These are phyloP conservation scores for Rhagophthalmus giganteus DNA, from an alignment of 2,888 invertebrate species.

Conservation along the genomic window DNA sequence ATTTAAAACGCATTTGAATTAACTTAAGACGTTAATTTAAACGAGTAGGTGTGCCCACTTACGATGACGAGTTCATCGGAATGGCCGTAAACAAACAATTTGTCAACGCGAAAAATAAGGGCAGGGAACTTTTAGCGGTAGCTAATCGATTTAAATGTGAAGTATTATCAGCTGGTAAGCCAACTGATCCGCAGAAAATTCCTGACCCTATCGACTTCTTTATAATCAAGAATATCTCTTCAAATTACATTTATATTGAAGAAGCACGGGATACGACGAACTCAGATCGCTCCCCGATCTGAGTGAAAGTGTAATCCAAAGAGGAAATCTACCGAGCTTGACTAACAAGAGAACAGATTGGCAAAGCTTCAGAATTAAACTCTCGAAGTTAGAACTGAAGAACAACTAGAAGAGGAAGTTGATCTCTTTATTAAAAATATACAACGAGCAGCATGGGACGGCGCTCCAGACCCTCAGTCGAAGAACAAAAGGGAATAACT, in stretches of 20 bases:
- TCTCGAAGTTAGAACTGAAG: no score
- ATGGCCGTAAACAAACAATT: no score
- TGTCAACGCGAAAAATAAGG: no score
- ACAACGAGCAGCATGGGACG: no score
- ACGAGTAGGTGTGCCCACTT: no score
- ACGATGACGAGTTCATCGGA: no score
- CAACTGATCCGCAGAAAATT: background rate
- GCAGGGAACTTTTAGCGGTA: background rate
- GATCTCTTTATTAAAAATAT: constrained; percentile 8
- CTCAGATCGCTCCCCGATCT: background rate
- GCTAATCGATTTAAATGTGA: background rate
- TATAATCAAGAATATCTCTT: background rate
- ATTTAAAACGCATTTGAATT: no score
- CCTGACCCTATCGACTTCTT: background rate
- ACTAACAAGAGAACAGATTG: constrained; percentile 8
- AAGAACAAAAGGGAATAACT: no score
- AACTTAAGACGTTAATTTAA: no score
- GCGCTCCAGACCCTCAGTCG: no score
- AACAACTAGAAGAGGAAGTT: constrained; percentile 6
- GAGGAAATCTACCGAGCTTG: background rate
- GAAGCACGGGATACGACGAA: background rate
- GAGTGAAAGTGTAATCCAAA: background rate
- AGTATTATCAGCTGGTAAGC: no score
- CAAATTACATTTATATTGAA: background rate
- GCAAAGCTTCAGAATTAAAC: constrained; percentile 12